Evolutionary conservation across 2,113 vertebrate genomes (phyloP), one percentile per base, ranked within the genome.

Genomic region (Zosterops hypoxanthus): DNA sequence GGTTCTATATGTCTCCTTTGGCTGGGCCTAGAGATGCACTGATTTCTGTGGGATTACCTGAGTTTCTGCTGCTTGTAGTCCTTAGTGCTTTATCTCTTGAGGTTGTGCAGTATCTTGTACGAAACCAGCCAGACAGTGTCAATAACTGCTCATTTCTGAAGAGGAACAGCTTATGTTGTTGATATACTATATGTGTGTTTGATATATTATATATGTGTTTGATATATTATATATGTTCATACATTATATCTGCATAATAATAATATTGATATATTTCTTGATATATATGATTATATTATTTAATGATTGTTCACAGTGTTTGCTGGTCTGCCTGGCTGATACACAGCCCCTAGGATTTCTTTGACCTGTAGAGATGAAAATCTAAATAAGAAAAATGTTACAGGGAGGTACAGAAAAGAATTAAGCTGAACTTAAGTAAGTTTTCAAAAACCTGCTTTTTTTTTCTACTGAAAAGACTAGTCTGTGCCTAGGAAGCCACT

Each of bases 111-210:
- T 85, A 4, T 82, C 69, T 91, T 91, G 64, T 63, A 87, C 2
- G 6, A 92, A 96, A 83, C 53, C 55, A 92, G 23, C 36, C 72
- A 89, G 77, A 29, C 56, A 81, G 36, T 86, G 66, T 96, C 77
- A 47, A 29, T 77, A 76, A 31, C 53, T 86, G 49, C 73, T 95
- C 20, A 64, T 95, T 96, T 97, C 80, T 95, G 93, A 95, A 95
- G 68, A 73, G 68, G 46, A 96, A 12, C 39, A 55, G 36, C 50
- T 93, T 92, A 5, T 34, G 14, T 33, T 66, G 34, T 41, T 88
- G 64, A 39, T 39, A 39, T 39, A 39, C 11, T 39, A 39, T 39
- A 39, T 39, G 39, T 39, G 39, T 39, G 39, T 39, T 39, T 39
- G 39, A 39, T 39, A 39, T 39, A 39, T 39, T 39, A 39, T 39